A percentile compares a stretch with the other conserved stretches of the same genome.
Conservation (phyloP, 2,113 vertebrate species). For the Colossoma macropomum region DNA sequence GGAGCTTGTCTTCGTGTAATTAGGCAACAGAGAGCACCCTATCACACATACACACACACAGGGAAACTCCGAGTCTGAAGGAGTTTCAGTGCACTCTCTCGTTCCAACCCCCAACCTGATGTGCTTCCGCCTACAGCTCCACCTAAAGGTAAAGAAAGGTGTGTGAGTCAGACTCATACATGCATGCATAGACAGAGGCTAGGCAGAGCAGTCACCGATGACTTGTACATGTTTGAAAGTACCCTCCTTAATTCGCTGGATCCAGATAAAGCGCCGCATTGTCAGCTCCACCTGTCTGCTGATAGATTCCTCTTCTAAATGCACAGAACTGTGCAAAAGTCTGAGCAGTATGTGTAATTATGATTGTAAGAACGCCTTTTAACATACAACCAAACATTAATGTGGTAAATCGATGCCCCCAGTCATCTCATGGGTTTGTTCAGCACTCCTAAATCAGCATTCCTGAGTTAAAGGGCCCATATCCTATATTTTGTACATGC, state of each 20-base stretch:
- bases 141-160: neutral
- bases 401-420: no score
- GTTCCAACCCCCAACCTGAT: neutral
- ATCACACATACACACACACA: neutral
- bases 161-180: neutral
- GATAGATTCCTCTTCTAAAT: neutral
- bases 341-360: no score
- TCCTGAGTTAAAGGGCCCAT: no score
- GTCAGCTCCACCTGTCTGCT: neutral
- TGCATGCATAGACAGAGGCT: neutral
- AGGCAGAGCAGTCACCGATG: neutral
- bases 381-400: no score
- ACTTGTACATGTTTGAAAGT: neutral
- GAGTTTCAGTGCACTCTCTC: neutral
- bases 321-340: no score
- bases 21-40: no score
- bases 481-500: no score
- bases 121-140: neutral
- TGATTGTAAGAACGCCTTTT: no score
- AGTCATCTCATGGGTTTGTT: no score
- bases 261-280: neutral
- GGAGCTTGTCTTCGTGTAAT: no score
- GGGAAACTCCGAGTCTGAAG: constrained; percentile 22
- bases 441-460: no score
- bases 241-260: neutral